A percentile compares a stretch with the other conserved stretches of the same genome.
Conservation (phyloP, 2,113 vertebrate species). For the Eurypyga helias region DNA sequence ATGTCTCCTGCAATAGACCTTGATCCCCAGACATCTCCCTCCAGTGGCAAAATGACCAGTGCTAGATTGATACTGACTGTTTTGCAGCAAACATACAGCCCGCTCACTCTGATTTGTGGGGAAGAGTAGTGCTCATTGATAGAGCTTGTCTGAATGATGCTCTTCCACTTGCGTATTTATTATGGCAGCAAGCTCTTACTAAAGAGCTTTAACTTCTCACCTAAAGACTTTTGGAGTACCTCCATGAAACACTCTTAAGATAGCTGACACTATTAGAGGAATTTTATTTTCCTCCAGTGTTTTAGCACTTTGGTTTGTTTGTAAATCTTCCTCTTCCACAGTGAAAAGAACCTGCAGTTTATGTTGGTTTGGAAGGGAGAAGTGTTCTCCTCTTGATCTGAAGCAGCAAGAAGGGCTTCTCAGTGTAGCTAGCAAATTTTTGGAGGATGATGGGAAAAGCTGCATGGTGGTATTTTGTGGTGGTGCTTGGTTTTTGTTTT, state of each 20-base stretch:
- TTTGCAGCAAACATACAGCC: background rate
- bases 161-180: background rate
- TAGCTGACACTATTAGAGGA: background rate
- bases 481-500: too few relatives aligned
- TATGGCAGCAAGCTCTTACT: background rate
- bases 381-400: background rate
- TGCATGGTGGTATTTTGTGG: too few relatives aligned
- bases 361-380: background rate
- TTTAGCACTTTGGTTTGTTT: background rate
- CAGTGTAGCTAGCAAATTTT: background rate
- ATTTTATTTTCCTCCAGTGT: background rate
- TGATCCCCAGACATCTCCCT: background rate
- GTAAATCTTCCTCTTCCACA: background rate
- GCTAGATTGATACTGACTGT: background rate
- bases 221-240: background rate
- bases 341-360: background rate
- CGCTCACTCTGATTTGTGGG: background rate
- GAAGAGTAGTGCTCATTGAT: background rate
- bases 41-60: background rate
- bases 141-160: background rate
- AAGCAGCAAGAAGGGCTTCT: background rate
- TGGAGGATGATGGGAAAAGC: background rate
- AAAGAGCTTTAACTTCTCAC: background rate
- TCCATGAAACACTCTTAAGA: background rate
- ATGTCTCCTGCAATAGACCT: background rate